Evolutionary conservation across 2,888 invertebrate species (phyloP).

Genomic region (Dolichopus griseipennis): DNA sequence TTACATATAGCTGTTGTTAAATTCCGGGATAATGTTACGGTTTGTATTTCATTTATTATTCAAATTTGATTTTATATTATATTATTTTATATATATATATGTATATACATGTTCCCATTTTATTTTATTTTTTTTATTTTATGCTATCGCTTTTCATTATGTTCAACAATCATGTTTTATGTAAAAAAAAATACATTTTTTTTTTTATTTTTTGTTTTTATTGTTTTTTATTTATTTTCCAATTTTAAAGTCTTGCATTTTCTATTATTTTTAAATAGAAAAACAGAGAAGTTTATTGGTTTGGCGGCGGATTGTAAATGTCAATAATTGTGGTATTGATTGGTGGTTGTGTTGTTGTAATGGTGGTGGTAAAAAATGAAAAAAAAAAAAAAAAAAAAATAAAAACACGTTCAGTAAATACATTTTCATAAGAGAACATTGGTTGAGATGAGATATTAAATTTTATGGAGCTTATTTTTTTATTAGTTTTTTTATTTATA

Average conservation of each 20-base stretch:
- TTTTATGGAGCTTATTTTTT: not conserved
- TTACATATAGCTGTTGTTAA: slow-evolving; percentile 43
- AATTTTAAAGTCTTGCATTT: not conserved
- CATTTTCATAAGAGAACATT: not conserved
- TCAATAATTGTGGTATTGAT: too few species aligned
- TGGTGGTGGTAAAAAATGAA: not conserved
- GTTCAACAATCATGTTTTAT: not conserved
- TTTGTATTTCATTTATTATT: slow-evolving; percentile 23
- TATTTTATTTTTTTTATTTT: not conserved
- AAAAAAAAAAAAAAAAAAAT: too few species aligned
- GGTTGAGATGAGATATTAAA: not conserved
- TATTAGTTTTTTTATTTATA: not conserved
- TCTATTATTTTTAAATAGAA: not conserved
- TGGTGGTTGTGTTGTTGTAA: too few species aligned
- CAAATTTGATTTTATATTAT: not conserved
- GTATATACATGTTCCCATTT: not conserved
- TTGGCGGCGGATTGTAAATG: too few species aligned
- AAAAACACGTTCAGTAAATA: not conserved
- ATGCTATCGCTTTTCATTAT: not conserved
- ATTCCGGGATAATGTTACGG: slow-evolving; percentile 43
- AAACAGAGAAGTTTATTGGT: too few species aligned
- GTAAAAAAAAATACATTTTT: too few species aligned
- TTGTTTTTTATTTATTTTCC: not conserved
- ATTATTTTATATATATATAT: not conserved
- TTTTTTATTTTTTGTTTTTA: not conserved